Percentiles rank a stretch among this genome's conserved stretches.
Evolutionary conservation across 2,113 vertebrate genomes (phyloP).

Genomic region (Ictalurus punctatus): DNA sequence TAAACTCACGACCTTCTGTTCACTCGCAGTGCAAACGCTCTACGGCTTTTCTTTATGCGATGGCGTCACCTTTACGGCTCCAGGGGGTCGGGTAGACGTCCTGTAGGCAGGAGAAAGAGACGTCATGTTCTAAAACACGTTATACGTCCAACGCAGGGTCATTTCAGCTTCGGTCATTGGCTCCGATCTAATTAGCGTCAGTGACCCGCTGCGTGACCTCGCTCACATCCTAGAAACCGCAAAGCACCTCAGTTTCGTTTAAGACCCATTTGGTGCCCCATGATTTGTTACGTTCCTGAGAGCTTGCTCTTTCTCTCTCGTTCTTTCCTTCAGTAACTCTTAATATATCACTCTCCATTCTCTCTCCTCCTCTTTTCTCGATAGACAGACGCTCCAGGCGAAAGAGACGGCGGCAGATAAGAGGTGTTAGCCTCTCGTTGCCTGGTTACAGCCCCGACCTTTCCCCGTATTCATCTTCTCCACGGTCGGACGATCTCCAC

Average conservation of each 20-base stretch:
- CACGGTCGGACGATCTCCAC: not conserved
- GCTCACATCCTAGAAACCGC: not conserved
- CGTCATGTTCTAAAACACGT: not conserved
- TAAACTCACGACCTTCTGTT: not conserved
- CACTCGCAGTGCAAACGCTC: too few relatives aligned
- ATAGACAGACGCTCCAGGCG: constrained; percentile 21
- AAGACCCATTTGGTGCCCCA: not conserved
- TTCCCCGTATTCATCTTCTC: constrained; percentile 1
- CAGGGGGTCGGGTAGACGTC: not conserved
- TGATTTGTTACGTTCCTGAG: not conserved
- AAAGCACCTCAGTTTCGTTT: not conserved
- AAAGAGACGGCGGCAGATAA: constrained; percentile 35
- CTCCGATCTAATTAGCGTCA: constrained; percentile 18
- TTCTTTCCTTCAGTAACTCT: not conserved
- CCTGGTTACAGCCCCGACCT: constrained; percentile 26
- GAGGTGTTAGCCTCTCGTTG: constrained; percentile 39
- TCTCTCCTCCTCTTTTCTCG: not conserved
- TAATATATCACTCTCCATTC: not conserved
- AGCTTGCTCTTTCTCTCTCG: not conserved
- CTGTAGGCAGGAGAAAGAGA: not conserved
- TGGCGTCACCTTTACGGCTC: not conserved
- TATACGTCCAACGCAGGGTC: not conserved
- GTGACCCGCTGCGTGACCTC: constrained; percentile 4
- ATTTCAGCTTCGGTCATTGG: constrained; percentile 8
- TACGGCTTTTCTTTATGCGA: not conserved